Conservation (phyloP, 2,797 vertebrate genomes). For the Tapera naevia region DNA sequence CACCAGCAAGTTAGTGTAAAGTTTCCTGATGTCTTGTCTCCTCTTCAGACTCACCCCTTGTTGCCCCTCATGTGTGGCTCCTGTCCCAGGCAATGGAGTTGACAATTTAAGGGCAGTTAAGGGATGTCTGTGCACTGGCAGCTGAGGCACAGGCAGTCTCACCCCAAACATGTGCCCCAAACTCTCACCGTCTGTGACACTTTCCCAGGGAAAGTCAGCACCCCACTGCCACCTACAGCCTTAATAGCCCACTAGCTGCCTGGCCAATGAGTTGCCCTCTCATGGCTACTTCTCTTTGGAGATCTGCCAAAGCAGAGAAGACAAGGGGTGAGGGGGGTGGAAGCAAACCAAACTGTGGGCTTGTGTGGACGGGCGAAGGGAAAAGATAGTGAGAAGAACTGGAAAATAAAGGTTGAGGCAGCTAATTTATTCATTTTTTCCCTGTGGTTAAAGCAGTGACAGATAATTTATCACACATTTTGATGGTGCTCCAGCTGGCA, state of each 20-base stretch:
- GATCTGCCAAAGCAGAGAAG: slow-evolving; percentile 71
- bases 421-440: slow-evolving; percentile 71
- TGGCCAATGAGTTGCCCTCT: slow-evolving; percentile 61
- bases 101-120: not conserved
- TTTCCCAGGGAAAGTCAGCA: slow-evolving; percentile 63
- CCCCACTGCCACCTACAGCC: slow-evolving; percentile 36
- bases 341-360: not conserved
- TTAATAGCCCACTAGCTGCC: slow-evolving; percentile 68
- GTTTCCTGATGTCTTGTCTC: not conserved
- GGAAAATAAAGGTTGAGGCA: slow-evolving; percentile 32
- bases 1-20: rapidly evolving
- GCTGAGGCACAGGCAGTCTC: not conserved
- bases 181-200: not conserved
- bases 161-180: not conserved
- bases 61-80: not conserved
- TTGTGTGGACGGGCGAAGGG: not conserved
- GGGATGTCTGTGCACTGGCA: not conserved
- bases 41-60: rapidly evolving
- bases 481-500: slow-evolving; percentile 84
- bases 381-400: not conserved
- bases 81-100: not conserved
- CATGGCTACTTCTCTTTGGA: slow-evolving; percentile 58
- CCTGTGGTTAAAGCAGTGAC: slow-evolving; percentile 74
- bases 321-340: slow-evolving; percentile 28
- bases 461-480: slow-evolving; percentile 86